phyloP scores from a whole-genome alignment of 2,888 invertebrate genomes.

The Cremastinae sp. region DNA sequence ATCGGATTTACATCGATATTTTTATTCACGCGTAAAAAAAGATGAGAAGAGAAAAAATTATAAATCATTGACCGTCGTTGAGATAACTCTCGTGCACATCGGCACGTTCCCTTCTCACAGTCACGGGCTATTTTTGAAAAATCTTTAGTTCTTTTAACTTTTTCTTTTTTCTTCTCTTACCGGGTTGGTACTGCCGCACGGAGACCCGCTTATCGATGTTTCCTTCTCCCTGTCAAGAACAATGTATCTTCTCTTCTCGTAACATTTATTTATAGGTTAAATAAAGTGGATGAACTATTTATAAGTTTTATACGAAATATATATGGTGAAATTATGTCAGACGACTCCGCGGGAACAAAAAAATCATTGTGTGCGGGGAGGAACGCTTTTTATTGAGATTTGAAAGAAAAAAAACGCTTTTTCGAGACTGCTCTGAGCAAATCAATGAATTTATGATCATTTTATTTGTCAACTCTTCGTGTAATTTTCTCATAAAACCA shows the following conservation, averaged over 20 bases:
- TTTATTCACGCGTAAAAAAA: conserved; percentile 8
- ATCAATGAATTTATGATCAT: conserved; percentile 30
- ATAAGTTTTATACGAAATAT: conserved; percentile 21
- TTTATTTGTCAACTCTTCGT: not conserved
- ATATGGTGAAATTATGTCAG: conserved; percentile 9
- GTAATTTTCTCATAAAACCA: conserved; percentile 3
- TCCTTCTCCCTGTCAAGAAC: conserved; percentile 21
- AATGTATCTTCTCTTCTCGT: conserved; percentile 19
- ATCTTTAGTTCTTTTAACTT: conserved; percentile 14
- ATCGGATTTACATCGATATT: no score
- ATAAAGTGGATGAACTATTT: conserved; percentile 22
- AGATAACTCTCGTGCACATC: conserved; percentile 9
- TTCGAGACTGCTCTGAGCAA: not conserved
- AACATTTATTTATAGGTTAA: conserved; percentile 37
- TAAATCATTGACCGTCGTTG: conserved; percentile 19
- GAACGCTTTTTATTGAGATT: not conserved
- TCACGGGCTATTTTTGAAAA: conserved; percentile 20
- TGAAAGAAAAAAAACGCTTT: conserved; percentile 5
- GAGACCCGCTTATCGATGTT: conserved; percentile 17
- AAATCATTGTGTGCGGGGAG: not conserved
- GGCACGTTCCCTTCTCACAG: not conserved
- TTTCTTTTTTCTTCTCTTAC: conserved; percentile 18
- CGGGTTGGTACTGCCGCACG: not conserved
- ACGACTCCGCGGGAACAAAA: conserved; percentile 16
- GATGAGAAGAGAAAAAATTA: conserved; percentile 10